These are phyloP conservation scores for Coreius guichenoti DNA, from an alignment of 2,797 vertebrate species.

Conservation along the genomic window DNA sequence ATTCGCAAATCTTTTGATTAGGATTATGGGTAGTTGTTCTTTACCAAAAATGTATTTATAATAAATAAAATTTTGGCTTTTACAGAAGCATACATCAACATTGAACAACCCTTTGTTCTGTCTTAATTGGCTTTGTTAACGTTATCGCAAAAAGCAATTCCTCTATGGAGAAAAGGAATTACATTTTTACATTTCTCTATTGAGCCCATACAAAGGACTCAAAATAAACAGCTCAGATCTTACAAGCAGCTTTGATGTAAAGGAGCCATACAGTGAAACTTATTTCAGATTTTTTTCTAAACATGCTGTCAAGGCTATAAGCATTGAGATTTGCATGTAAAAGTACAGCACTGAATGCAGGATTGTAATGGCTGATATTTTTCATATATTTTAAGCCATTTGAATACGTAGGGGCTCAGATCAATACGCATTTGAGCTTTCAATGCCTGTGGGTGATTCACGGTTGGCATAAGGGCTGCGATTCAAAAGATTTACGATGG, in stretches of 20 bases:
- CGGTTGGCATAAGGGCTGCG: not conserved
- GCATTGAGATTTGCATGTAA: not conserved
- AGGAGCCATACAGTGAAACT: not conserved
- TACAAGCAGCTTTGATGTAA: not conserved
- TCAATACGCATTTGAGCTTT: constrained; percentile 30
- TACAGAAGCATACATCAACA: not conserved
- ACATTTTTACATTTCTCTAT: not conserved
- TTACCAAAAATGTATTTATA: not conserved
- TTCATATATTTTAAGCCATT: not conserved
- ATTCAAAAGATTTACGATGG: constrained; percentile 2
- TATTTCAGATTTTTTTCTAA: not conserved
- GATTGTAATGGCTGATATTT: not conserved
- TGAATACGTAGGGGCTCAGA: not conserved
- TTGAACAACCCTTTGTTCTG: not conserved
- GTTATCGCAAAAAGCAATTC: not conserved
- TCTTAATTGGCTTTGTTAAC: too few species aligned
- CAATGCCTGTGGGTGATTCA: not conserved
- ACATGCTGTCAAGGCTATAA: not conserved
- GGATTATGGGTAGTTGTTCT: not conserved
- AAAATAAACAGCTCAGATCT: not conserved
- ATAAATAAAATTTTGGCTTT: not conserved
- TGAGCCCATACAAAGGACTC: not conserved
- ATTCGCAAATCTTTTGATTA: not conserved
- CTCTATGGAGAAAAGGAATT: not conserved
- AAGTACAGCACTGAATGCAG: not conserved